Percentiles rank a stretch among this genome's conserved stretches.
phyloP scores from a whole-genome alignment of 2,797 vertebrate genomes.

The Hydrolagus colliei region DNA sequence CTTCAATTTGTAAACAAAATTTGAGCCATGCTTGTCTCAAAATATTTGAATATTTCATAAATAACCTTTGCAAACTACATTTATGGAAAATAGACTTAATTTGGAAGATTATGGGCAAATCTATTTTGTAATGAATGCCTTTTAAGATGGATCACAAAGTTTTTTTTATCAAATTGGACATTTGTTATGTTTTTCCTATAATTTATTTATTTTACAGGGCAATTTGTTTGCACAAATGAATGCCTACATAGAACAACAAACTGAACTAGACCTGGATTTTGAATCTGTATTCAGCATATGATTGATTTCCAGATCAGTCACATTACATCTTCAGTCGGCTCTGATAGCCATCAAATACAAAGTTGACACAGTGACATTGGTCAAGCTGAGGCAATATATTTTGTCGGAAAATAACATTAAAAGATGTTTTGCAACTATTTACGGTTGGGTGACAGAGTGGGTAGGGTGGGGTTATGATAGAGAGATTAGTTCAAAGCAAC shows the following conservation, averaged over 20 bases:
- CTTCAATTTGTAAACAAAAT: conserved; percentile 11
- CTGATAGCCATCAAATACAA: too few relatives aligned
- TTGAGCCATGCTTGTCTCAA: neutral
- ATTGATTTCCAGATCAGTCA: neutral
- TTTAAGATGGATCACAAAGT: neutral
- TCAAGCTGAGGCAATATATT: too few relatives aligned
- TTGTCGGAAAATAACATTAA: too few relatives aligned
- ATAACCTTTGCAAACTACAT: neutral
- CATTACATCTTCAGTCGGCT: too few relatives aligned
- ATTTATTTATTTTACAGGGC: neutral
- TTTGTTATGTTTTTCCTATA: neutral
- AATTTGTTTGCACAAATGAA: neutral
- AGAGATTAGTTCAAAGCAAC: too few relatives aligned
- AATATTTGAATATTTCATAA: neutral
- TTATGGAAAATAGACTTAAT: neutral
- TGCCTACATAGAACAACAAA: neutral
- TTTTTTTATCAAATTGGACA: neutral
- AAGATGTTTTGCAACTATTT: too few relatives aligned
- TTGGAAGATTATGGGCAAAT: neutral
- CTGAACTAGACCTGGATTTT: neutral
- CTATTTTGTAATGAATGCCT: neutral
- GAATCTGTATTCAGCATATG: neutral
- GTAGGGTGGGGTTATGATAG: too few relatives aligned
- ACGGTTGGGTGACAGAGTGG: too few relatives aligned
- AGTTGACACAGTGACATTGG: too few relatives aligned